Conservation (phyloP, 2,888 invertebrate genomes). For the Coronaproctus castanopsis region DNA sequence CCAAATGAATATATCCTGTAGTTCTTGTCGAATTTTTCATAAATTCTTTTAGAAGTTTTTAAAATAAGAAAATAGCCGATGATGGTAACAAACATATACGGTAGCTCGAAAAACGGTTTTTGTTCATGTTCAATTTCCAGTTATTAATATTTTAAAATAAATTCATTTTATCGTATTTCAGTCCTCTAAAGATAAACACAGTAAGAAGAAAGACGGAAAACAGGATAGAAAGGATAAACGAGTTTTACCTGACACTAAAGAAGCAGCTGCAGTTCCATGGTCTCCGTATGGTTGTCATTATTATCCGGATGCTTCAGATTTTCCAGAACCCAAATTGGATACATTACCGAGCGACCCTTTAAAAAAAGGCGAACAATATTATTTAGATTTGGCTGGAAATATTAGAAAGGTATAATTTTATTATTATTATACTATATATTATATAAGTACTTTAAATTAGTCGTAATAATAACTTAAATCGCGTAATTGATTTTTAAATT, state of each 20-base stretch:
- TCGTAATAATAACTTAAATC: too few relatives aligned
- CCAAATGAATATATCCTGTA: too few relatives aligned
- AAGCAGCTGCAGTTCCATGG: constrained; percentile 31
- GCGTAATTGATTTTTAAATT: background rate
- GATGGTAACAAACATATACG: too few relatives aligned
- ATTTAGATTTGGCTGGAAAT: constrained; percentile 80
- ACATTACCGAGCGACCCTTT: constrained; percentile 70
- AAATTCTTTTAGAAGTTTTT: too few relatives aligned
- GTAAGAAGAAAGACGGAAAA: background rate
- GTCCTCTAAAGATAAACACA: background rate
- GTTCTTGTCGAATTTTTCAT: too few relatives aligned
- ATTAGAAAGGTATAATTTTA: constrained; percentile 48
- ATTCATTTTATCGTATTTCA: too few relatives aligned
- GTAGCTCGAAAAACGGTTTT: too few relatives aligned
- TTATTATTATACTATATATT: background rate
- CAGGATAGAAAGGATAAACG: background rate
- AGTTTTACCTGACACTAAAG: too few relatives aligned
- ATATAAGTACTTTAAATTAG: too few relatives aligned
- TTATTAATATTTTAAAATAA: too few relatives aligned
- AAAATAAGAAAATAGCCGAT: too few relatives aligned
- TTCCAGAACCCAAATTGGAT: constrained; percentile 66
- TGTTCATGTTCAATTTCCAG: too few relatives aligned
- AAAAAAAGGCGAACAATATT: constrained; percentile 78
- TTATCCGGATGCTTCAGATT: constrained; percentile 64
- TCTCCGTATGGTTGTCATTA: constrained; percentile 84